Base-by-base conservation (phyloP, 2,113 vertebrate genomes). In the Ailuropoda melanoleuca region DNA sequence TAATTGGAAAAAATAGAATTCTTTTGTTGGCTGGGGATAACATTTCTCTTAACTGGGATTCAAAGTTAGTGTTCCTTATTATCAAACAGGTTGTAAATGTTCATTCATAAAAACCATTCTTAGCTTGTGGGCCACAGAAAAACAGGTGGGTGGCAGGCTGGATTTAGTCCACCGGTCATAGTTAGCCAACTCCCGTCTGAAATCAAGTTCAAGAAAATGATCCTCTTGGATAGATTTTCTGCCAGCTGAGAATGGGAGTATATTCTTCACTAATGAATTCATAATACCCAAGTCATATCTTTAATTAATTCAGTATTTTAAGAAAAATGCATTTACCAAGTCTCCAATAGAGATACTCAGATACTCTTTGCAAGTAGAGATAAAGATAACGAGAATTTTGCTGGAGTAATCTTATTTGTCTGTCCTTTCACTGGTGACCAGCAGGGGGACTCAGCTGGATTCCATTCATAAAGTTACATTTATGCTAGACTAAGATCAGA, bases 371-470 rank as follows among this genome's bases (percentile, higher is more conserved):
- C 31, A 77, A 85, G 8, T 58, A 55, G 43, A 84, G 39, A 31
- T 31, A 95, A 83, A 83, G n/a, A 62, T 60, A 70, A 88, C 48
- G 95, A 77, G 88, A 64, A 70, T 90, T 95, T 94, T 77, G 18
- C 70, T 60, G 1, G 34, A 34, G 29, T 14, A 5, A 17, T 31
- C 82, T 96, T 66, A 72, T 66, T 55, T 75, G 13, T 9, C 2
- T 96, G 95, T 96, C 72, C 1, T 98, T 97, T 86, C 86, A 81
- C 18, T 81, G 8, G 1, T 53, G 77, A 34, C 97, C 98, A 98
- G 97, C 93, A 98, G 97, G 97, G 96, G 96, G 98, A 97, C 94
- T 48, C 88, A 91, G 58, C 58, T 85, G 23, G 23, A 68, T 48
- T 93, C 39, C 13, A 77, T 21, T 96, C 34, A 81, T 48, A 77